Base-by-base conservation (phyloP, 2,113 vertebrate genomes). In the Prinia subflava region DNA sequence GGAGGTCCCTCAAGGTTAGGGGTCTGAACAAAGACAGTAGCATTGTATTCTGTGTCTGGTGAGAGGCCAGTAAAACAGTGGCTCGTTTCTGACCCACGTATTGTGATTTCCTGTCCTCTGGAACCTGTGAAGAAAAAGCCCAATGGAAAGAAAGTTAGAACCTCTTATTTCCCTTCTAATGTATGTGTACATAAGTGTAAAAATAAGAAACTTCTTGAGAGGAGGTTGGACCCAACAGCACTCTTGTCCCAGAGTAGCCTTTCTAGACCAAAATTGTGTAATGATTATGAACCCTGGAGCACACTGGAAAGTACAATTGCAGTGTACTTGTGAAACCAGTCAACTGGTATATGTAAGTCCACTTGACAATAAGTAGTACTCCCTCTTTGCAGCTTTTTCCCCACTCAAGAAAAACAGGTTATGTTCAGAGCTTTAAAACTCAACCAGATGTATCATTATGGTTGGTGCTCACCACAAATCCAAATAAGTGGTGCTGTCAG, bases 1-100 rank as follows among this genome's bases (percentile, higher is more conserved):
- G 98, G 99, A 1, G 99, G 99, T 11, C 99, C 99, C 78, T 99
- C 99, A 20, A 99, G 98, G 78, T 99, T 99, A 8, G 99, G 99
- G 3, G 99, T 99, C 97, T 99, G 99, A 64, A 99, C 99, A 79
- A 98, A 99, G 44, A 99, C 98, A 0, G 98, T 98, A 87, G 98
- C 98, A 2, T 96, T 97, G 88, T 99, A 99, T 9, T 98, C 97
- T 5, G 98, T 98, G 27, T 99, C 98, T 4, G 98, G 98, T 25
- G 98, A 99, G 6, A 99, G 98, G 23, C 98, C 99, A 5, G 98
- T 98, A 46, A 99, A 99, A 97, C 99, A 99, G 92, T 99, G 98
- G 89, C 98, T 99, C 15, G 98, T 99, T 86, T 99, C 97, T 30
- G 98, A 98, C 4, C 98, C 99, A 14, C 98, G 98, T 52, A 99